A percentile compares a stretch with the other conserved stretches of the same genome.
phyloP scores from a whole-genome alignment of 2,113 vertebrate genomes.

The Colossoma macropomum region DNA sequence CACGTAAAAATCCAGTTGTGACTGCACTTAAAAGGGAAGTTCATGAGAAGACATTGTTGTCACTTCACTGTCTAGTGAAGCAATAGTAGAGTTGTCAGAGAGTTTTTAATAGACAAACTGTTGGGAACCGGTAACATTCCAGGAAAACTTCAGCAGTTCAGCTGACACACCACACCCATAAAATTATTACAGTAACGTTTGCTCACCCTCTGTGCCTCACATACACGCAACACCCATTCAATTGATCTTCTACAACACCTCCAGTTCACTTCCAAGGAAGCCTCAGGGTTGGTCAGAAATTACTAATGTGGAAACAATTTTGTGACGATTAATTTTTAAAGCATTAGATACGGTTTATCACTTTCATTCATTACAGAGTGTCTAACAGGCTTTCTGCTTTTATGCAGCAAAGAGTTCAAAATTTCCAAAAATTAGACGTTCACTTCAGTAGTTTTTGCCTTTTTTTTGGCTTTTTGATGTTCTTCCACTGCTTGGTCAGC shows the following conservation, averaged over 20 bases:
- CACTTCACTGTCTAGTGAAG: conserved; percentile 5
- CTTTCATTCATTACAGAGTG: too few relatives aligned
- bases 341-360: too few relatives aligned
- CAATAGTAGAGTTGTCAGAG: conserved; percentile 5
- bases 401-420: too few relatives aligned
- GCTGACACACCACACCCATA: conserved; percentile 12
- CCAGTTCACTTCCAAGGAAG: neutral
- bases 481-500: too few relatives aligned
- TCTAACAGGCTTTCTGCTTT: too few relatives aligned
- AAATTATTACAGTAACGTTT: conserved; percentile 20
- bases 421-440: too few relatives aligned
- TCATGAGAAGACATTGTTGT: neutral
- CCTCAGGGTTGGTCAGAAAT: neutral
- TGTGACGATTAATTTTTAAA: too few relatives aligned
- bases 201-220: neutral
- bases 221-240: neutral
- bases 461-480: too few relatives aligned
- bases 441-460: too few relatives aligned
- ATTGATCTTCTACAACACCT: neutral
- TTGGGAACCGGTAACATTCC: neutral
- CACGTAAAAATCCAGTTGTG: neutral
- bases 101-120: conserved; percentile 1
- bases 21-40: conserved; percentile 22
- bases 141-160: conserved; percentile 5
- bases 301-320: too few relatives aligned